These are phyloP conservation scores for Speoplatyrhinus poulsoni DNA, from an alignment of 2,113 vertebrate genomes.

Conservation along the genomic window DNA sequence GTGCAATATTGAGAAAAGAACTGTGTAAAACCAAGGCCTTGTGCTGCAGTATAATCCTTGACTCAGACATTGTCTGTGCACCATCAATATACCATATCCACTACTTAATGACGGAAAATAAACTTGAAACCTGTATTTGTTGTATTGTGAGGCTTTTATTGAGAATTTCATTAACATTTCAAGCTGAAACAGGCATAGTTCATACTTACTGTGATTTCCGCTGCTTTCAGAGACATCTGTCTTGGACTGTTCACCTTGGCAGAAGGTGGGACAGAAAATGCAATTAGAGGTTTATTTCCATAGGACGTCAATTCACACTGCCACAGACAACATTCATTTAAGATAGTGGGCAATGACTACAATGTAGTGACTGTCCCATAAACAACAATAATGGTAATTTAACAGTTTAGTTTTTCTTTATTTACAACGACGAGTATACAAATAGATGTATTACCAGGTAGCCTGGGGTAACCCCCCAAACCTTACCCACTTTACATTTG, in stretches of 20 bases:
- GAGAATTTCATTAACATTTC: neutral
- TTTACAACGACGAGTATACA: too few species aligned
- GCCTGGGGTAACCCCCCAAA: too few species aligned
- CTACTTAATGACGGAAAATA: too few species aligned
- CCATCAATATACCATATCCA: too few species aligned
- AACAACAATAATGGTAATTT: neutral
- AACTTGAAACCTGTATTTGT: neutral
- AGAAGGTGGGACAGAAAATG: constrained; percentile 16
- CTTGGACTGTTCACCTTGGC: constrained; percentile 57
- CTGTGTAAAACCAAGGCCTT: neutral
- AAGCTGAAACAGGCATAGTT: neutral
- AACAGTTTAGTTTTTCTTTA: neutral
- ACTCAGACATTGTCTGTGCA: too few species aligned
- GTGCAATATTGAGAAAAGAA: neutral
- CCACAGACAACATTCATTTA: neutral
- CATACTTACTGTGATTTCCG: constrained; percentile 45
- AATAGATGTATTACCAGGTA: too few species aligned
- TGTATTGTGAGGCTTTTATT: too few species aligned
- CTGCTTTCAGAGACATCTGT: constrained; percentile 26
- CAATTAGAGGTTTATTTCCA: neutral
- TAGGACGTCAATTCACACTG: neutral
- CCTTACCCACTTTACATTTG: too few species aligned
- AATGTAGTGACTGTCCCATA: neutral
- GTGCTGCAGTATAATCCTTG: too few species aligned
- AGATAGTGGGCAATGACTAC: neutral